phyloP scores from a whole-genome alignment of 1,140 invertebrate genomes.

The Paraescarpia echinospica region DNA sequence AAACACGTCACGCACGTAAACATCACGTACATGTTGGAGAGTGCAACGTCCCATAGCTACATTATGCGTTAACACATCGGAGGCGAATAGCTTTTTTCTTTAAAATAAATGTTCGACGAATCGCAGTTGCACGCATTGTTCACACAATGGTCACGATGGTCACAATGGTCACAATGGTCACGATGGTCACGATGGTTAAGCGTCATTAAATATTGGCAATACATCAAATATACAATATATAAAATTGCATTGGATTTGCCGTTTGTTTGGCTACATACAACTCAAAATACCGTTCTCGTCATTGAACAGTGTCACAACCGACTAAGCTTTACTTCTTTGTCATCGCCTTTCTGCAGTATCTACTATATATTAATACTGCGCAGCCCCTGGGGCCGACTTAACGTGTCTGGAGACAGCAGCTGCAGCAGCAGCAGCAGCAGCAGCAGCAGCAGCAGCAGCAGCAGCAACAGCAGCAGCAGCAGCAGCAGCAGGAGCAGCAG shows the following conservation, averaged over 20 bases:
- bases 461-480: neutral
- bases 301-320: neutral
- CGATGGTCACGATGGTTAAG: no score
- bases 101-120: neutral
- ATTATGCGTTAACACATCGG: neutral
- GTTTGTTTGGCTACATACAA: neutral
- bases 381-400: neutral
- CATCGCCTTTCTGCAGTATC: neutral
- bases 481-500: no score
- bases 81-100: neutral
- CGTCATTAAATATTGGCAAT: neutral
- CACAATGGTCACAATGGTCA: no score
- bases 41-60: neutral
- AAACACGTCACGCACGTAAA: neutral
- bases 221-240: neutral
- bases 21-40: neutral
- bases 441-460: neutral
- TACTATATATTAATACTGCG: neutral
- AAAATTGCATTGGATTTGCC: neutral
- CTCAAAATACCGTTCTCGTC: no score
- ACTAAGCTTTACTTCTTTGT: neutral
- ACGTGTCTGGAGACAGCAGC: neutral
- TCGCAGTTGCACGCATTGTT: neutral
- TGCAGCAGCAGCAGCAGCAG: neutral
- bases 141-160: neutral